Evolutionary conservation across 2,113 vertebrate genomes (phyloP), one percentile per base, ranked within the genome.

Genomic region (Nesogale talazaci): DNA sequence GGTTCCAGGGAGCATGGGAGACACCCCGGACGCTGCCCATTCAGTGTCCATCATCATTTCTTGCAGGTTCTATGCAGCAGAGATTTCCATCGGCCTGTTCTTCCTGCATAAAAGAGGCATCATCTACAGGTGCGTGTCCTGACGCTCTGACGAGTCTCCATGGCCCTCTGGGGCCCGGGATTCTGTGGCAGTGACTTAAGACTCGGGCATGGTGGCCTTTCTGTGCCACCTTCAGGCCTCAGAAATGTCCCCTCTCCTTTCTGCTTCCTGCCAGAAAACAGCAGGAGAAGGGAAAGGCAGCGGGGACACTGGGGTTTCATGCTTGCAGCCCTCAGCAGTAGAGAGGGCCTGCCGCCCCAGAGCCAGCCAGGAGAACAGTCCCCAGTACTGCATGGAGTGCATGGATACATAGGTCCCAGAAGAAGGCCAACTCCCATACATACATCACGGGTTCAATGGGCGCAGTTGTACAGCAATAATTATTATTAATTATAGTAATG

Each of bases 111-210:
- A 98, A 96, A 98, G 97, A 97, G 99, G 99, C 78, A 95, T 99
- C 93, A 98, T 99, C 97, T 99, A 99, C 96, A 99, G 99, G 99
- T 99, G 90, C 80, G 98, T 98, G 82, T 10, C 9, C 74, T 11
- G 25, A 75, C 25, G 79, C 67, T 20, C n/a, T 9, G 0, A 72
- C 2, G 52, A 38, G 52, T 52, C 14, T 52, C 46, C 46, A 11
- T 52, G 46, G 46, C 46, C 46, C 46, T 52, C 46, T 52, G 46
- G 31, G n/a, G 25, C 52, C 42, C 5, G 34, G 23, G 0, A 57
- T 61, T 42, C 75, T 1, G 12, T 56, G 83, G 63, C 36, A 19
- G 42, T 59, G 6, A 27, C 20, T 83, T 88, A 67, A 36, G 11
- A 59, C 78, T 16, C 19, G 8, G 76, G 34, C 9, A 15, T 23